phyloP scores from a whole-genome alignment of 2,888 invertebrate species.

The Macaria notata region DNA sequence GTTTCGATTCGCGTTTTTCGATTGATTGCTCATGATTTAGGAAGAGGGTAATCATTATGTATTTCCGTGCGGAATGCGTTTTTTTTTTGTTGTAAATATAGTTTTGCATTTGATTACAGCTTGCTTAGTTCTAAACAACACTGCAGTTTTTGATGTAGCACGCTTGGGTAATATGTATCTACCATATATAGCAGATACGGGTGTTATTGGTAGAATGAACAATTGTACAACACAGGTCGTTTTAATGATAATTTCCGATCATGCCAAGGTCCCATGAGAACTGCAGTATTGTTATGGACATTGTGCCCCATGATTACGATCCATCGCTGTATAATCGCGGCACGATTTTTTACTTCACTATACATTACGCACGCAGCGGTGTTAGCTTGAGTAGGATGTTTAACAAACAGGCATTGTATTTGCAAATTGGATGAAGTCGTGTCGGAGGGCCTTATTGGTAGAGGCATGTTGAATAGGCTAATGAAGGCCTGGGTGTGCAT shows the following conservation, averaged over 20 bases:
- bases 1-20: conserved; percentile 3
- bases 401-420: conserved; percentile 35
- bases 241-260: conserved; percentile 33
- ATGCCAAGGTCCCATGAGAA: conserved; percentile 36
- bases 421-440: conserved; percentile 28
- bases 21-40: conserved; percentile 2
- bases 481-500: conserved; percentile 10
- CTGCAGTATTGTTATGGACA: conserved; percentile 40
- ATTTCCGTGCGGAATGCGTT: conserved; percentile 18
- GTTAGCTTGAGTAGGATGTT: conserved; percentile 28
- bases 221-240: conserved; percentile 3
- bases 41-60: conserved; percentile 7
- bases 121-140: too few relatives aligned
- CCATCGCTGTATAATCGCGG: conserved; percentile 31
- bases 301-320: conserved; percentile 43
- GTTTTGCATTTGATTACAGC: too few relatives aligned
- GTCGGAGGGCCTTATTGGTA: conserved; percentile 20
- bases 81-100: not conserved
- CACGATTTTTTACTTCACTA: conserved; percentile 28
- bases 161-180: too few relatives aligned
- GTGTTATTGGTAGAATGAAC: conserved; percentile 5
- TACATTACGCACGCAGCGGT: conserved; percentile 29
- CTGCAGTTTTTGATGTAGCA: too few relatives aligned
- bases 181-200: too few relatives aligned
- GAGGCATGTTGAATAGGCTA: conserved; percentile 17